A percentile compares a stretch with the other conserved stretches of the same genome.
phyloP scores from a whole-genome alignment of 2,797 vertebrate species.

The Falco berigora region DNA sequence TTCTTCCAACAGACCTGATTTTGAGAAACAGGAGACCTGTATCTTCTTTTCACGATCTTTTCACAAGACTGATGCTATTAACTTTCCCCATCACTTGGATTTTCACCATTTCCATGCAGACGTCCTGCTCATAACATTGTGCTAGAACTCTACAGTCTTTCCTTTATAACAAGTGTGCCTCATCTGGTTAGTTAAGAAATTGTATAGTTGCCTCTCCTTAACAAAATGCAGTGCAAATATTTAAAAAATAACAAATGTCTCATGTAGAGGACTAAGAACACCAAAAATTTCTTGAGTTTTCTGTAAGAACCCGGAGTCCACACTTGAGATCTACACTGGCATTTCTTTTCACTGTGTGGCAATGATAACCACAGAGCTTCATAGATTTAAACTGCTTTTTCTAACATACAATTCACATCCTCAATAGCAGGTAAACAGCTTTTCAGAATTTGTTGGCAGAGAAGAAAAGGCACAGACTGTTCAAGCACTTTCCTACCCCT shows the following conservation, averaged over 20 bases:
- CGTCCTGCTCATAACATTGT: background rate
- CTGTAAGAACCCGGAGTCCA: background rate
- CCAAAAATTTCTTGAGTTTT: background rate
- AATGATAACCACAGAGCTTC: background rate
- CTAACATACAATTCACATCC: background rate
- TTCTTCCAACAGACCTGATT: background rate
- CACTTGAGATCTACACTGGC: background rate
- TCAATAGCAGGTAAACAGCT: constrained; percentile 4
- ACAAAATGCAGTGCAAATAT: background rate
- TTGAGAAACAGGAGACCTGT: background rate
- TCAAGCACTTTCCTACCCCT: constrained; percentile 22
- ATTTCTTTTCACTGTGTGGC: background rate
- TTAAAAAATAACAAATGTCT: background rate
- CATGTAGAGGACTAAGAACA: background rate
- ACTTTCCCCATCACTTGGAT: background rate
- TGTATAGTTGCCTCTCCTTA: background rate
- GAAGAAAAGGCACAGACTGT: constrained; percentile 33
- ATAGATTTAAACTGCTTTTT: background rate
- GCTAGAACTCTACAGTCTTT: background rate
- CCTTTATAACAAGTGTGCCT: background rate
- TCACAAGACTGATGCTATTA: background rate
- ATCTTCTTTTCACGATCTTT: background rate
- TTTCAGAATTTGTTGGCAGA: constrained; percentile 43
- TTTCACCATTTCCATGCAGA: background rate
- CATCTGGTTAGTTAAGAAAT: background rate